Evolutionary conservation across 1,140 invertebrate species (phyloP).

Genomic region (Trichonephila inaurata): DNA sequence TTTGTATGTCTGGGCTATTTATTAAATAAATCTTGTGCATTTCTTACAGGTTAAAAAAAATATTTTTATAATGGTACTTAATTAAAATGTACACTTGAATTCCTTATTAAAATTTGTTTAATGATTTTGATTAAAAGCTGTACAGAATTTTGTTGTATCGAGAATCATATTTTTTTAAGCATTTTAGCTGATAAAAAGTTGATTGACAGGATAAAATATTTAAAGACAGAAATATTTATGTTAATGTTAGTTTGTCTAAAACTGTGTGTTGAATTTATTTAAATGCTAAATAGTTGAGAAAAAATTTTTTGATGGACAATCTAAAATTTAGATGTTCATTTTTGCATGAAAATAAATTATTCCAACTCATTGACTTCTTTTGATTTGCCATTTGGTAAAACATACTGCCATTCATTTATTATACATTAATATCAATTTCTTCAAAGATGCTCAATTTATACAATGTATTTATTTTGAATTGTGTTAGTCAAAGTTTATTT

Average conservation of each 20-base stretch:
- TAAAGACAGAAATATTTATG: too few species aligned
- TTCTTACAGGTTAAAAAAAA: background rate
- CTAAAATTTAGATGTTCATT: background rate
- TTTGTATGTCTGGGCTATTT: background rate
- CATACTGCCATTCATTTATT: constrained; percentile 1
- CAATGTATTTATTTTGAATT: constrained; percentile 13
- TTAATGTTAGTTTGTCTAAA: too few species aligned
- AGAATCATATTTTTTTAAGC: background rate
- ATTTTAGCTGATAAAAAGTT: background rate
- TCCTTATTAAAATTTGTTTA: too few species aligned
- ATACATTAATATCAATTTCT: background rate
- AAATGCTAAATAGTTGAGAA: too few species aligned
- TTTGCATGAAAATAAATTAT: background rate
- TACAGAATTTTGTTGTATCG: background rate
- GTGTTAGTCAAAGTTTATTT: constrained; percentile 34
- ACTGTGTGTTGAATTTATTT: too few species aligned
- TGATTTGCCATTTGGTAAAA: background rate
- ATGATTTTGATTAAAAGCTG: background rate
- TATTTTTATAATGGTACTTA: background rate
- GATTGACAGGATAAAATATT: too few species aligned
- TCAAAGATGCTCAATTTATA: constrained; percentile 8
- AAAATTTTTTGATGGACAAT: too few species aligned
- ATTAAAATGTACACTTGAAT: background rate
- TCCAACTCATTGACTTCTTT: background rate
- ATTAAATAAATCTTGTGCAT: background rate